Base-by-base conservation (phyloP, 1,140 invertebrate species). In the Drosophila carrolli region DNA sequence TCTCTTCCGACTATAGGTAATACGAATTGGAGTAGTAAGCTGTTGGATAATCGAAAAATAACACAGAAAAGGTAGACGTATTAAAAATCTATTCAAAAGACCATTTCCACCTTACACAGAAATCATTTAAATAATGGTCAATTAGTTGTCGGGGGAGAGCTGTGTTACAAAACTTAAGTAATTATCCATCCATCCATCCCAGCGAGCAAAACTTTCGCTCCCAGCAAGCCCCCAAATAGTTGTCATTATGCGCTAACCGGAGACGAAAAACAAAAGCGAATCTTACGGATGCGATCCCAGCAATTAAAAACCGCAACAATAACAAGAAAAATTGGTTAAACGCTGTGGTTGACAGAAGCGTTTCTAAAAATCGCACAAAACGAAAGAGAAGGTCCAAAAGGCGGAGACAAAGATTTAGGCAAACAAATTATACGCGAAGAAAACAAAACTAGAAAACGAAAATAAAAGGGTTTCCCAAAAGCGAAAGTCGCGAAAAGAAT, bases 241-340 rank as follows among this genome's bases (percentile, higher is more conserved):
- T 86, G 75, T 67, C 82, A 86, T 86, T 86, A 86, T 68, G 71
- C 58, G 81, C 58, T 75, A 76, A 79, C 81, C 76, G 68, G 55
- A 63, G 60, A 60, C 55, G 48, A 19, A 40, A 57, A 84, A 71
- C 61, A 68, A 59, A 63, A 77, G 41, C 61, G 61, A 81, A 85
- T 85, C 78, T 85, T 81, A 78, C 59, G 78, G 60, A 78, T 73
- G 54, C 41, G 47, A 59, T 63, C 57, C 54, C 46, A 72, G 80
- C 84, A 88, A 88, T 86, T 85, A 82, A 88, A 78, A 85, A 63
- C 59, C 58, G 51, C 54, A 75, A 75, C 62, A 77, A 76, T 60
- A 77, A 72, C 56, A 77, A 55, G 35, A 62, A 58, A 77, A 76
- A 76, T 76, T 55, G 46, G 51, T 60, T 71, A 58, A 57, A 29